These are phyloP conservation scores for Lamprologus callipterus DNA, from an alignment of 2,113 vertebrate species.

Conservation along the genomic window DNA sequence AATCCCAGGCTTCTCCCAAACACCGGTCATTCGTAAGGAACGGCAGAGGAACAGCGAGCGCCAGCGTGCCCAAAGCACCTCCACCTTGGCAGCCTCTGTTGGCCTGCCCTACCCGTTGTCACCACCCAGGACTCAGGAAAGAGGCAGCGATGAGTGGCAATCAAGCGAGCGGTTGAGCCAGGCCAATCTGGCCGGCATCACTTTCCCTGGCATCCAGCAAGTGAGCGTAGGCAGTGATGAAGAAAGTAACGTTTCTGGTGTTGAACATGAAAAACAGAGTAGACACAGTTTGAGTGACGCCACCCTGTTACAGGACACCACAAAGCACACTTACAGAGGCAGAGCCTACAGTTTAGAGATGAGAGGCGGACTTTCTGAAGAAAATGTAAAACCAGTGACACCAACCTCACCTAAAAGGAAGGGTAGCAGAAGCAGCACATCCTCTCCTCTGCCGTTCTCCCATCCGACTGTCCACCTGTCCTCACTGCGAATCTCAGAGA, in stretches of 20 bases:
- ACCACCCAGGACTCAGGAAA: not conserved
- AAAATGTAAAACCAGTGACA: not conserved
- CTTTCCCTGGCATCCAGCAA: slow-evolving; percentile 35
- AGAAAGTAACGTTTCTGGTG: not conserved
- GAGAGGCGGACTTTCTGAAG: not conserved
- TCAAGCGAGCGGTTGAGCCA: slow-evolving; percentile 26
- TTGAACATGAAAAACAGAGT: not conserved
- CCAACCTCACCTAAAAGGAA: not conserved
- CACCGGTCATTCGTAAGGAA: slow-evolving; percentile 40
- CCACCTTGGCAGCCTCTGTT: slow-evolving; percentile 68
- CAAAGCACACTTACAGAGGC: slow-evolving; percentile 45
- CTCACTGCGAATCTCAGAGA: slow-evolving; percentile 81
- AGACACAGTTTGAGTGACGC: slow-evolving; percentile 22
- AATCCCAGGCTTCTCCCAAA: not conserved
- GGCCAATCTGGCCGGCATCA: slow-evolving; percentile 48
- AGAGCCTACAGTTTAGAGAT: slow-evolving; percentile 25
- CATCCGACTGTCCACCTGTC: slow-evolving; percentile 22
- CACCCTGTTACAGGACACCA: slow-evolving; percentile 22
- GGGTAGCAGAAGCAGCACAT: not conserved
- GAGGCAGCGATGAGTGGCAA: slow-evolving; percentile 20
- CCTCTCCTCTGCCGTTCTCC: not conserved
- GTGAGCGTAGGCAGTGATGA: not conserved
- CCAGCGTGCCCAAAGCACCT: slow-evolving; percentile 46
- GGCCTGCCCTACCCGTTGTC: slow-evolving; percentile 66
- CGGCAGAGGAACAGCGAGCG: slow-evolving; percentile 47